A percentile compares a stretch with the other conserved stretches of the same genome.
Evolutionary conservation across 2,113 vertebrate species (phyloP).

Genomic region (Callospermophilus lateralis): DNA sequence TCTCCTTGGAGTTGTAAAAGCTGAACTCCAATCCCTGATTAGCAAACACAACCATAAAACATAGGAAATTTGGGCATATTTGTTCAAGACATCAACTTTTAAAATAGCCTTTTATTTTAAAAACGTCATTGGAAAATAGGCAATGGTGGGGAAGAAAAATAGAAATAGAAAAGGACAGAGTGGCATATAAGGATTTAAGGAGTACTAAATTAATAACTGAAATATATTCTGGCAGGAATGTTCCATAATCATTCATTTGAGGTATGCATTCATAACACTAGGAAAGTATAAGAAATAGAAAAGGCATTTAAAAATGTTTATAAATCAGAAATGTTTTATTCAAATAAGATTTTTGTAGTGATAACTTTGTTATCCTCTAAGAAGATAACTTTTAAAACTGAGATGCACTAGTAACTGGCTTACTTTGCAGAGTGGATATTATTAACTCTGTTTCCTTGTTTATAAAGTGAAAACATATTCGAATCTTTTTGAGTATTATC

Average conservation of each 20-base stretch:
- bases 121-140: not conserved
- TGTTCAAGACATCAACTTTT: not conserved
- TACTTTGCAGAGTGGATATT: not conserved
- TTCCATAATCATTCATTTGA: not conserved
- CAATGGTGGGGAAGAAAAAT: not conserved
- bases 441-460: not conserved
- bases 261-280: not conserved
- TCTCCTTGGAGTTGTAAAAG: not conserved
- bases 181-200: not conserved
- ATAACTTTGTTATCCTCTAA: not conserved
- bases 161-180: not conserved
- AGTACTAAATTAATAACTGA: not conserved
- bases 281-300: not conserved
- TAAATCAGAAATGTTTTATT: constrained; percentile 40
- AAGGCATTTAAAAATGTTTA: constrained; percentile 45
- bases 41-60: not conserved
- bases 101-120: constrained; percentile 54
- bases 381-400: constrained; percentile 6
- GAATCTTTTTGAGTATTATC: constrained; percentile 33
- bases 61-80: not conserved
- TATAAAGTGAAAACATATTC: constrained; percentile 43
- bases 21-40: not conserved
- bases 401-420: not conserved
- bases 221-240: not conserved
- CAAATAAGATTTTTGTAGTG: not conserved